Conservation (phyloP, 2,113 vertebrate species). For the Hippocampus comes region DNA sequence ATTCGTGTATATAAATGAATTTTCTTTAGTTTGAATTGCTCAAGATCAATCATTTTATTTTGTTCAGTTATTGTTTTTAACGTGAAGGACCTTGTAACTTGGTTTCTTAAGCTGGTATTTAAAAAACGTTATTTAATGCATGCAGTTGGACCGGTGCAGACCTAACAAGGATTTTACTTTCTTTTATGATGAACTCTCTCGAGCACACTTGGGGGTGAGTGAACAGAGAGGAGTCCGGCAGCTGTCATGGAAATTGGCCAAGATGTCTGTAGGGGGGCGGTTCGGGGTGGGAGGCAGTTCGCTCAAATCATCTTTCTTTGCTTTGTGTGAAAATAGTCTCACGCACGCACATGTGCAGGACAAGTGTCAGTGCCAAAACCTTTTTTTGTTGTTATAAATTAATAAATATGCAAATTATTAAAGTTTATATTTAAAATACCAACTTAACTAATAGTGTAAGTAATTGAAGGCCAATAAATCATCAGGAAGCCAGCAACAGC, state of each 20-base stretch:
- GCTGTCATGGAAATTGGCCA: conserved; percentile 49
- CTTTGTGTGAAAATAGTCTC: conserved; percentile 39
- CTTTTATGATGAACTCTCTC: too few species aligned
- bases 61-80: not conserved
- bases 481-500: not conserved
- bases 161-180: too few species aligned
- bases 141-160: too few species aligned
- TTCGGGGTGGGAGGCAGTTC: not conserved
- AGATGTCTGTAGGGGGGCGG: conserved; percentile 15
- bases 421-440: not conserved
- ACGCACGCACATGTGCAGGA: not conserved
- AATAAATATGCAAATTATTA: not conserved
- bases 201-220: too few species aligned
- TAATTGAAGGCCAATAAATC: not conserved
- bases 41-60: not conserved
- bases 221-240: conserved; percentile 32
- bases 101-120: not conserved
- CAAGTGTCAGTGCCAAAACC: not conserved
- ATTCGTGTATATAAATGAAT: not conserved
- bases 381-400: not conserved
- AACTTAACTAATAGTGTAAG: not conserved
- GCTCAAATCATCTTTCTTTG: conserved; percentile 24
- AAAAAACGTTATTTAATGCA: not conserved
- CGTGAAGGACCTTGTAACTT: not conserved
- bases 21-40: not conserved